Percentiles rank a stretch among this genome's conserved stretches.
Conservation (phyloP, 1,140 invertebrate species). For the Drosophila parabipectinata region DNA sequence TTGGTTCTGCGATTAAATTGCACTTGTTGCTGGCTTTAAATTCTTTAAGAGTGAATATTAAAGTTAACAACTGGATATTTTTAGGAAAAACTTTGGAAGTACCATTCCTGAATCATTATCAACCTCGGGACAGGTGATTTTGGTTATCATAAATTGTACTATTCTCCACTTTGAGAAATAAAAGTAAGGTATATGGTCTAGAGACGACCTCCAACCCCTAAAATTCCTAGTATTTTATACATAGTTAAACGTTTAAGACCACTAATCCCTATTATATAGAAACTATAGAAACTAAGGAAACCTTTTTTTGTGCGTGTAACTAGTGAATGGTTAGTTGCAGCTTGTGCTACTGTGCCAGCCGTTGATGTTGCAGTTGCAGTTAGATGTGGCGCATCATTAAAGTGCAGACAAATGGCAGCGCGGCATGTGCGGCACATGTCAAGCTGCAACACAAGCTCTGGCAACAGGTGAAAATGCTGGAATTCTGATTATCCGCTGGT, state of each 20-base stretch:
- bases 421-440: constrained; percentile 82
- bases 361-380: constrained; percentile 41
- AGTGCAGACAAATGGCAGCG: constrained; percentile 81
- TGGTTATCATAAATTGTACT: neutral
- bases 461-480: constrained; percentile 82
- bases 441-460: constrained; percentile 61
- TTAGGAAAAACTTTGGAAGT: neutral
- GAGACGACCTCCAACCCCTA: neutral
- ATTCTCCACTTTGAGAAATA: neutral
- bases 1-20: constrained; percentile 2
- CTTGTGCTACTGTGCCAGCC: constrained; percentile 44
- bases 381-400: constrained; percentile 75
- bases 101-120: neutral
- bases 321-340: constrained; percentile 33
- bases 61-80: neutral
- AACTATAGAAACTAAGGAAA: too few species aligned
- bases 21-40: neutral
- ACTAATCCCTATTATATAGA: too few species aligned
- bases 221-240: neutral
- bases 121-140: neutral
- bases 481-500: constrained; percentile 76
- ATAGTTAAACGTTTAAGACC: too few species aligned
- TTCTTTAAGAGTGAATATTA: neutral
- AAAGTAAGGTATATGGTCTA: too few species aligned
- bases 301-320: constrained; percentile 9